phyloP scores from a whole-genome alignment of 2,797 vertebrate species.

The Semaprochilodus insignis region DNA sequence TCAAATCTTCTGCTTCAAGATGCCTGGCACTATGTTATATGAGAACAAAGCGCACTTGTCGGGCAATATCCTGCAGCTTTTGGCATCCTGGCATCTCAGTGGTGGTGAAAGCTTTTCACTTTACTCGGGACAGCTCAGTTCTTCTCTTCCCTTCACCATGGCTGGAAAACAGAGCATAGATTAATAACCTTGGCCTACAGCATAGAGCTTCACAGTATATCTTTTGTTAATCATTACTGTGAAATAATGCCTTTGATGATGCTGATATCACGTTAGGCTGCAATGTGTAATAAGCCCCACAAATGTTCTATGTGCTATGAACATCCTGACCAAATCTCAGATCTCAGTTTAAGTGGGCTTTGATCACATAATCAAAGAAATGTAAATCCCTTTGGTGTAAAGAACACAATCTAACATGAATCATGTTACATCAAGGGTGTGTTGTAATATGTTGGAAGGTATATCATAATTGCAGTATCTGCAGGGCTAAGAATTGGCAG shows the following conservation, averaged over 20 bases:
- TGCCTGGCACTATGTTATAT: background rate
- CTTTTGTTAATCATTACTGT: background rate
- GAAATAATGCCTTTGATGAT: background rate
- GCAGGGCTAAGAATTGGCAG: no score
- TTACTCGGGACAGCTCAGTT: background rate
- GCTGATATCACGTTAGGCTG: background rate
- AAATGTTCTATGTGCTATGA: background rate
- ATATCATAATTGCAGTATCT: no score
- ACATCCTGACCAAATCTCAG: background rate
- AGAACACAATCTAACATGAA: no score
- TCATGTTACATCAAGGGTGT: no score
- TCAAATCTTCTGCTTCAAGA: background rate
- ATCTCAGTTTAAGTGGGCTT: no score
- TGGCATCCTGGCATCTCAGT: slow-evolving; percentile 17
- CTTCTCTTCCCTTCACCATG: background rate
- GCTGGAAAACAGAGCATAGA: background rate
- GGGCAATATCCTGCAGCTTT: background rate
- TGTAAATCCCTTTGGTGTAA: no score
- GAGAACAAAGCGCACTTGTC: slow-evolving; percentile 5
- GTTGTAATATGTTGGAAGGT: no score
- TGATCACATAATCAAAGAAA: no score
- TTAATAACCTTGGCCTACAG: background rate
- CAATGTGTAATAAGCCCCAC: no score
- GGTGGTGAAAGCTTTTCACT: slow-evolving; percentile 8
- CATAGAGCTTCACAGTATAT: background rate